Conservation (phyloP, 2,113 vertebrate genomes). For the Himantopus leucocephalus region DNA sequence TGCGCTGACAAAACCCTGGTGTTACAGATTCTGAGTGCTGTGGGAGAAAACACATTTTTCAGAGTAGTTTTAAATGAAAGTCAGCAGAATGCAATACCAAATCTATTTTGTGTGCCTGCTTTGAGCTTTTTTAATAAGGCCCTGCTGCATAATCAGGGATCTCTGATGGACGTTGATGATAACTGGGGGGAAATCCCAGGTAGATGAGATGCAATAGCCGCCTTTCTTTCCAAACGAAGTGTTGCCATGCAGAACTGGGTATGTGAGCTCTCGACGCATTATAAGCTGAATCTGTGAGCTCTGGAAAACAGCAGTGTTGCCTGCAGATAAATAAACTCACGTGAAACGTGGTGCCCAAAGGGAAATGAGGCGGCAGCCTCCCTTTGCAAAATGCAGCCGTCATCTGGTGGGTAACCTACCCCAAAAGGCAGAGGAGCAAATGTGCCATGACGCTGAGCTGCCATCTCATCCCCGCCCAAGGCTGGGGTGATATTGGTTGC, state of each 20-base stretch:
- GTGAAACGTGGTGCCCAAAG: neutral
- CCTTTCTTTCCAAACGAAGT: neutral
- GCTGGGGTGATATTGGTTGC: neutral
- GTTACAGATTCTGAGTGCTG: neutral
- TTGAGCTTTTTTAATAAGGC: neutral
- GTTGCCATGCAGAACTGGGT: neutral
- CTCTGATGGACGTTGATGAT: neutral
- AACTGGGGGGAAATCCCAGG: neutral
- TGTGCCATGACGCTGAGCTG: neutral
- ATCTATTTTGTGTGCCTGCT: neutral
- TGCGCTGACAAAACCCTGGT: neutral
- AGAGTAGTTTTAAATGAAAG: neutral
- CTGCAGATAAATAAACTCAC: neutral
- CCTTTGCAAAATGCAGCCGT: neutral
- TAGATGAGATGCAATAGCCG: accelerated
- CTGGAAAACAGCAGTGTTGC: neutral
- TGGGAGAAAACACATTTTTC: neutral
- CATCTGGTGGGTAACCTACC: neutral
- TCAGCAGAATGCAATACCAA: neutral
- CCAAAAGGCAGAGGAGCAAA: neutral
- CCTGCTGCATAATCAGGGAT: neutral
- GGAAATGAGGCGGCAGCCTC: neutral
- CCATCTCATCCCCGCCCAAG: neutral
- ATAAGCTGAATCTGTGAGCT: neutral
- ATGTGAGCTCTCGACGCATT: neutral